These are phyloP conservation scores for Pterocles burchelli DNA, from an alignment of 2,113 vertebrate genomes.

Conservation along the genomic window DNA sequence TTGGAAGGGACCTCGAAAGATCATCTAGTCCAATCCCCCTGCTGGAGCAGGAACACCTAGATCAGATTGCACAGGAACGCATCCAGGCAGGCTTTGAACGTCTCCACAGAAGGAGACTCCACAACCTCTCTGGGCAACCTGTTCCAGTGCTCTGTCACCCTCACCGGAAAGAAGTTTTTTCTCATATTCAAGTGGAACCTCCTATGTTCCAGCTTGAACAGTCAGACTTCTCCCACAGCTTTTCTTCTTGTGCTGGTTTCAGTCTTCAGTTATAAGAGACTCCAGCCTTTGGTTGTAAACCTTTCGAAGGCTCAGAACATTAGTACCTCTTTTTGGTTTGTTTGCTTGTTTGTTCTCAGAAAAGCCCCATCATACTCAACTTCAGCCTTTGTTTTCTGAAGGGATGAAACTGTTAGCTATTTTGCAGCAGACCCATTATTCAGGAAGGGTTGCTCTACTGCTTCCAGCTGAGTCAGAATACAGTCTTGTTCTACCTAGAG, in stretches of 20 bases:
- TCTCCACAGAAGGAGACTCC: no score
- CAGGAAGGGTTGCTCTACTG: background rate
- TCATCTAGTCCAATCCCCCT: no score
- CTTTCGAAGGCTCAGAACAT: background rate
- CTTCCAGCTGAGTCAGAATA: constrained; percentile 21
- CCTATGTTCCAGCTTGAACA: no score
- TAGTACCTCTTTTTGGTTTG: background rate
- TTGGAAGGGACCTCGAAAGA: no score
- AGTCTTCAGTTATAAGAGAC: background rate
- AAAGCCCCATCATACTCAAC: background rate
- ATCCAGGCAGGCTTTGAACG: no score
- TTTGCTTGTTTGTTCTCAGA: background rate
- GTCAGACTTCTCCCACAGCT: background rate
- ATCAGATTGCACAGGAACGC: no score
- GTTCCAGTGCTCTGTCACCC: no score
- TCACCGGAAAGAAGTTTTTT: no score
- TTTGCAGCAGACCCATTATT: constrained; percentile 35
- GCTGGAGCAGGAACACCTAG: no score
- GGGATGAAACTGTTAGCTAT: background rate
- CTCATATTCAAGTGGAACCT: no score
- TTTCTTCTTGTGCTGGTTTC: background rate
- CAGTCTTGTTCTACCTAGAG: constrained; percentile 1
- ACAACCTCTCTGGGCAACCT: no score
- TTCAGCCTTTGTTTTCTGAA: background rate
- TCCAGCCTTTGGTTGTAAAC: background rate